phyloP scores from a whole-genome alignment of 1,140 invertebrate species.

The Drosophila prosaltans region DNA sequence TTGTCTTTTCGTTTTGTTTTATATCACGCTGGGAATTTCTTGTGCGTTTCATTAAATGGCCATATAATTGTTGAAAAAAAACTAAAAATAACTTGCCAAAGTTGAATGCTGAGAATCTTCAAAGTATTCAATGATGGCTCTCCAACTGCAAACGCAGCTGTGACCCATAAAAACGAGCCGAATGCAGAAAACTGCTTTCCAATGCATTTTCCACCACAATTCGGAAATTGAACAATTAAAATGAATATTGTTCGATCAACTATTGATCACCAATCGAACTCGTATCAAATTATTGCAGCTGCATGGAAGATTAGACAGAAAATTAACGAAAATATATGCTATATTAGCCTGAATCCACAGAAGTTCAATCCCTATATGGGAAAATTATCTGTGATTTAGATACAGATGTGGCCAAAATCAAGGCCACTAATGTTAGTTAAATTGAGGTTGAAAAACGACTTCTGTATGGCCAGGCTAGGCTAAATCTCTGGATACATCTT shows the following conservation, averaged over 20 bases:
- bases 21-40: conserved; percentile 41
- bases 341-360: background rate
- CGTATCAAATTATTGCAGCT: too few relatives aligned
- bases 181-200: conserved; percentile 33
- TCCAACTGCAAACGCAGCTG: conserved; percentile 42
- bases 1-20: background rate
- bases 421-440: conserved; percentile 4
- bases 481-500: background rate
- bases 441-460: background rate
- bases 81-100: conserved; percentile 37
- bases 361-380: background rate
- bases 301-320: background rate
- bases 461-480: too few relatives aligned
- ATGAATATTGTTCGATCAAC: background rate
- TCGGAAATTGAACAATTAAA: background rate
- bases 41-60: conserved; percentile 43
- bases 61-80: conserved; percentile 39
- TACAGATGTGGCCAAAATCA: background rate
- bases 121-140: too few relatives aligned
- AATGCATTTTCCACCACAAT: background rate
- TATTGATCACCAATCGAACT: background rate
- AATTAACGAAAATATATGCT: background rate
- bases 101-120: conserved; percentile 38
- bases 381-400: background rate
- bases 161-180: conserved; percentile 51